Base-by-base conservation (phyloP, 2,888 invertebrate genomes). In the Pachliopta kotzebuea region DNA sequence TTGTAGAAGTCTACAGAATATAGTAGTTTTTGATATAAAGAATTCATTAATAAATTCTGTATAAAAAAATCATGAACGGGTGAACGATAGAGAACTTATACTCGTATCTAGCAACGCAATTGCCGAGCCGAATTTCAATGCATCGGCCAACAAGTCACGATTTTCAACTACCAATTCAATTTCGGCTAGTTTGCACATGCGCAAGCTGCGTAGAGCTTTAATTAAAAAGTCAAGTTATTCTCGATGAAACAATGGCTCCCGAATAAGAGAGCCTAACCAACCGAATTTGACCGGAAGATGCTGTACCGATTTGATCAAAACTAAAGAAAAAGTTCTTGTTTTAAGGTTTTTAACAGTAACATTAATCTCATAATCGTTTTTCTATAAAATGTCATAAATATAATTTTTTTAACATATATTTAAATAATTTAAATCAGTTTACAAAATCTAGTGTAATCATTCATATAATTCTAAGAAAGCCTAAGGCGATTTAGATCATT, bases 191-290 rank as follows among this genome's bases (percentile, higher is more conserved):
- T 42, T 55, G 55, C 59, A 21, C 14, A 7, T 20, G 50, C 29
- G 31, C 20, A 52, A 50, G 50, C 59, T 29, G 50, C n/a, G 50
- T 29, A 50, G 50, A 59, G 50, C 29, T 59, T 59, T 59, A 59
- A 59, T 59, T 59, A 59, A 59, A 59, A 59, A 59, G 59, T 59
- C 50, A 59, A 59, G 50, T 52, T 18, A n/a, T 45, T 18, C 45
- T 45, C 45, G 18, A 45, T n/a, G n/a, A n/a, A n/a, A 45, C 45
- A 45, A n/a, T 8, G 7, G 8, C 6, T 45, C 18, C 45, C 4
- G 45, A 45, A n/a, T 45, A 45, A 45, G 45, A 7, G 8, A 45
- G n/a, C 11, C 45, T 45, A 45, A 45, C 45, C 18, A 45, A 45
- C 45, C 45, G 45, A 45, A n/a, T 45, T 45, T 18, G 4, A 45